phyloP scores from a whole-genome alignment of 2,113 vertebrate genomes.

The Aphyosemion australe region DNA sequence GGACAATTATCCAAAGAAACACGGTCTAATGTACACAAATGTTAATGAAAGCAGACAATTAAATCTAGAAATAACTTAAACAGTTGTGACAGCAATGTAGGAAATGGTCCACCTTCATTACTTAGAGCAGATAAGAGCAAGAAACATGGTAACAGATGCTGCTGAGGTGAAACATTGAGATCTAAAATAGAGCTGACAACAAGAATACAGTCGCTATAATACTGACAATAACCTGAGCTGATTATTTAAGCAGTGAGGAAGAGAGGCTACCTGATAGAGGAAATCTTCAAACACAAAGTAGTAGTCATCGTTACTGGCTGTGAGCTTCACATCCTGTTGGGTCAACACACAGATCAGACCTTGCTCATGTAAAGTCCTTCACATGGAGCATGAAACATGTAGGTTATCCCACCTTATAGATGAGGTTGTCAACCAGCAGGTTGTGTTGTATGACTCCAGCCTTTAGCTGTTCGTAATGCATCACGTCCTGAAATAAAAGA shows the following conservation, averaged over 20 bases:
- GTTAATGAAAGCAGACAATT: neutral
- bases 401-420: conserved; percentile 88
- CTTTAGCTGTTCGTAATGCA: conserved; percentile 95
- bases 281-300: conserved; percentile 99
- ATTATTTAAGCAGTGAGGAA: neutral
- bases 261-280: conserved; percentile 89
- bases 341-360: neutral
- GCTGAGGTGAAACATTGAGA: neutral
- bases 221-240: neutral
- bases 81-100: neutral
- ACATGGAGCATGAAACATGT: neutral
- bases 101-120: neutral
- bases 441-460: conserved; percentile 94
- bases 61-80: neutral
- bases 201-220: neutral
- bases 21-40: no score
- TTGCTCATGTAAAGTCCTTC: neutral
- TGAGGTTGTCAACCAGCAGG: conserved; percentile 95
- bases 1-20: neutral
- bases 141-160: conserved; percentile 2
- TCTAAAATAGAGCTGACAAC: neutral
- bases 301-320: conserved; percentile 97
- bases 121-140: neutral
- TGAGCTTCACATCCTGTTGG: conserved; percentile 94
- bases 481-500: conserved; percentile 83